Evolutionary conservation across 2,888 invertebrate species (phyloP), one percentile per base, ranked within the genome.

Genomic region (Cabera pusaria): DNA sequence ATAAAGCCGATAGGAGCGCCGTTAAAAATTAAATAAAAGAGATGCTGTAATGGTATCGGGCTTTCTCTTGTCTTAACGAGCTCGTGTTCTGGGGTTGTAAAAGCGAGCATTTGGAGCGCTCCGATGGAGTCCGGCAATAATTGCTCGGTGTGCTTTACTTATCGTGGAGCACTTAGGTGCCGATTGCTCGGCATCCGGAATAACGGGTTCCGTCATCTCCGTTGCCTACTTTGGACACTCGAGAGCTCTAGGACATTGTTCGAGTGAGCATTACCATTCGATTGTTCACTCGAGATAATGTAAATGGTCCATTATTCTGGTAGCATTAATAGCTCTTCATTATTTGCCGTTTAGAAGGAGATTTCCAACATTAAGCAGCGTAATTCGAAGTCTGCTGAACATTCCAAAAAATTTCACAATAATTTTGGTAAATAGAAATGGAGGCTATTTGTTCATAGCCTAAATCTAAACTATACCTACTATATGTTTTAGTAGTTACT

Each of bases 71-170:
- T 35, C 50, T 58, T 64, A 58, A 61, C 55, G 58, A 55, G 45
- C 50, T 64, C 62, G 60, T 63, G 58, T 65, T 60, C 50, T 33
- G 49, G 48, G 54, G 63, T 52, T 52, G 58, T 65, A 64, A 67
- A 66, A 62, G 52, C 41, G 44, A 55, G 47, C 49, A 51, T 52
- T 54, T 49, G 21, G 32, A 28, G 33, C 33, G 22, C 34, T 20
- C n/a, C 28, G 28, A 35, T 27, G 26, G 23, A 31, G 45, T 44
- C 51, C 46, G 42, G 44, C 49, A 59, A 54, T 63, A 56, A 59
- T 56, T 52, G 53, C 52, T 34, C 26, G 49, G 58, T 56, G 52
- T 59, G 41, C 35, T 42, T 42, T 44, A 34, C 34, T 38, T 34
- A 44, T 40, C 43, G 43, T 45, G 41, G 48, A 48, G 54, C 58